Evolutionary conservation across 30 jellyfish, hydroid and myxozoan species (phyloP), one percentile per base, ranked within the genome.

Genomic region (Clytia hemisphaerica): DNA sequence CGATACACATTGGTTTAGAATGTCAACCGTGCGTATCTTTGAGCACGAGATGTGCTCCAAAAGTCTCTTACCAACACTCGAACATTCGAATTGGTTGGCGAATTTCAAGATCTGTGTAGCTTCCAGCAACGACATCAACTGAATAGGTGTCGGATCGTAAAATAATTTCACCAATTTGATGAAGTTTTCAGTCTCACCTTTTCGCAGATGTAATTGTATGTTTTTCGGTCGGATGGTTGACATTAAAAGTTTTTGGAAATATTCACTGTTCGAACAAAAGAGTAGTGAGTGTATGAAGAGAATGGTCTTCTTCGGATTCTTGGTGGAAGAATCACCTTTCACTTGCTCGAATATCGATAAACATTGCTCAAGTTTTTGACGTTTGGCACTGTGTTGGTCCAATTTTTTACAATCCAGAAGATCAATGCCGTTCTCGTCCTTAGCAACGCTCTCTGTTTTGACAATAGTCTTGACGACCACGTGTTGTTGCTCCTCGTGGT

Each of bases 261-360:
- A 69, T 45, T 69, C 81, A 50, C 81, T 69, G 30, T 69, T 69
- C 73, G 81, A 69, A 27, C 75, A 69, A 30, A 69, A 69, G 58
- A 69, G 30, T 51, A 69, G 35, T 0, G 81, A 69, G 27, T 69
- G 81, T 45, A 69, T 69, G 4, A 50, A 69, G 4, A 69, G 33
- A n/a, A 49, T 45, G 6, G 81, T 69, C 48, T 28, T 46, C 60
- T 47, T 29, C 4, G 60, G 31, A 16, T 57, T 44, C 14, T 57
- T n/a, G n/a, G n/a, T n/a, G n/a, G n/a, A n/a, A n/a, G n/a, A n/a
- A n/a, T 16, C 54, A 42, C 54, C 54, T 21, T 57, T 44, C 5
- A 30, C 42, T 25, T 57, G 25, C 42, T 30, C 30, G 44, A 57
- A 21, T n/a, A 57, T n/a, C 44, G 70, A 57, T n/a, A n/a, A n/a